These are phyloP conservation scores for Campoletis sonorensis DNA, from an alignment of 1,140 invertebrate species.

Conservation along the genomic window DNA sequence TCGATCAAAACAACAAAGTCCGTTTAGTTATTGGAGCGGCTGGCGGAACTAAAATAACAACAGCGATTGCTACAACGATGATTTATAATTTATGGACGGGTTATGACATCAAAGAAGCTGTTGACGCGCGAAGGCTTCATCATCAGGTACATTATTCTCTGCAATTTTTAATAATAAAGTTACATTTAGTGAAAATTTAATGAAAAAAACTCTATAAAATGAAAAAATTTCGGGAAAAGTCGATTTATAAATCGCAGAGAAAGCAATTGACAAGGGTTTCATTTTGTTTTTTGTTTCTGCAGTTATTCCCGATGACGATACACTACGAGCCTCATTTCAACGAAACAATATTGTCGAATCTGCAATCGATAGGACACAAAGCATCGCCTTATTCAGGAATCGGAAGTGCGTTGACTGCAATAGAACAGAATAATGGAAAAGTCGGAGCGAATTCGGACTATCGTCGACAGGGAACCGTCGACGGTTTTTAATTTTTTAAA, in stretches of 20 bases:
- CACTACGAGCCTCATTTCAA: slow-evolving; percentile 80
- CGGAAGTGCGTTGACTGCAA: slow-evolving; percentile 78
- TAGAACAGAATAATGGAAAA: slow-evolving; percentile 69
- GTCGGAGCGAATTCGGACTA: slow-evolving; percentile 79
- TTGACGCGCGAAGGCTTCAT: slow-evolving; percentile 69
- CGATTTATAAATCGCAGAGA: too few species aligned
- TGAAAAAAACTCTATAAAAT: too few species aligned
- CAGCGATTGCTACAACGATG: slow-evolving; percentile 84
- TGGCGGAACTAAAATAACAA: slow-evolving; percentile 94
- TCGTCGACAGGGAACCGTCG: slow-evolving; percentile 76
- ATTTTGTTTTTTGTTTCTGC: too few species aligned
- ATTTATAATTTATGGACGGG: slow-evolving; percentile 66
- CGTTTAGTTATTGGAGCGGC: slow-evolving; percentile 88
- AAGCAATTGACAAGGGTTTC: too few species aligned
- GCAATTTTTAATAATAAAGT: too few species aligned
- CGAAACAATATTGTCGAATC: slow-evolving; percentile 70
- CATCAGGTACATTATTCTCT: slow-evolving; percentile 66
- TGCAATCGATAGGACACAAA: slow-evolving; percentile 76
- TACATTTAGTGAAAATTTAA: too few species aligned
- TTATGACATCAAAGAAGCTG: slow-evolving; percentile 67
- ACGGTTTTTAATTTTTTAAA: slow-evolving; percentile 57
- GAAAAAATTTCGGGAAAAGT: too few species aligned
- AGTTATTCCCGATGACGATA: slow-evolving; percentile 84
- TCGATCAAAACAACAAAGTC: slow-evolving; percentile 81
- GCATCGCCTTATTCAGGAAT: slow-evolving; percentile 68